Conservation (phyloP, 30 jellyfish, hydroid and myxozoan genomes). For the Euphysa ruthae region DNA sequence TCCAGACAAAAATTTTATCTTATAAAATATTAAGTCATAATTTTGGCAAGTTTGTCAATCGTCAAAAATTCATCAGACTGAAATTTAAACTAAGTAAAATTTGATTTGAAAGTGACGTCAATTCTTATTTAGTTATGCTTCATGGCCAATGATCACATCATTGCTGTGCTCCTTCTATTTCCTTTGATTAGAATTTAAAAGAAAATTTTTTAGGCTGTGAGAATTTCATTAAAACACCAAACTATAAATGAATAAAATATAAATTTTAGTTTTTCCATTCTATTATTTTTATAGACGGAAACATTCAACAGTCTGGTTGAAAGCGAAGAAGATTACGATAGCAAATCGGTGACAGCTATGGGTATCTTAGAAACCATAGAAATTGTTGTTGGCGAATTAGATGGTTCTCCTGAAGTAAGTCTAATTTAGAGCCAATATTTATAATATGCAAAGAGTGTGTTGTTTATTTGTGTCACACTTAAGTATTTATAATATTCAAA, state of each 20-base stretch:
- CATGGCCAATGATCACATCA: too few relatives aligned
- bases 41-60: too few relatives aligned
- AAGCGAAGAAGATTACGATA: conserved; percentile 93
- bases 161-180: too few relatives aligned
- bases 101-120: too few relatives aligned
- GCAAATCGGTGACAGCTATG: conserved; percentile 94
- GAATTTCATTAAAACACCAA: too few relatives aligned
- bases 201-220: too few relatives aligned
- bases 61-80: too few relatives aligned
- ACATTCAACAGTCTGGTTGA: conserved; percentile 78
- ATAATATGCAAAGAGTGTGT: background rate
- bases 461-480: background rate
- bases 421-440: background rate
- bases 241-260: background rate
- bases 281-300: conserved; percentile 19
- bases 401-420: conserved; percentile 67
- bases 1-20: too few relatives aligned
- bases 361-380: conserved; percentile 87
- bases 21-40: too few relatives aligned
- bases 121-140: too few relatives aligned
- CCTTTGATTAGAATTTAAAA: too few relatives aligned
- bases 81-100: too few relatives aligned
- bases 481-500: background rate
- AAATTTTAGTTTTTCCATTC: background rate
- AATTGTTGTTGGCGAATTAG: conserved; percentile 79